Base-by-base conservation (phyloP, 2,888 invertebrate genomes). In the Microchrysa polita region DNA sequence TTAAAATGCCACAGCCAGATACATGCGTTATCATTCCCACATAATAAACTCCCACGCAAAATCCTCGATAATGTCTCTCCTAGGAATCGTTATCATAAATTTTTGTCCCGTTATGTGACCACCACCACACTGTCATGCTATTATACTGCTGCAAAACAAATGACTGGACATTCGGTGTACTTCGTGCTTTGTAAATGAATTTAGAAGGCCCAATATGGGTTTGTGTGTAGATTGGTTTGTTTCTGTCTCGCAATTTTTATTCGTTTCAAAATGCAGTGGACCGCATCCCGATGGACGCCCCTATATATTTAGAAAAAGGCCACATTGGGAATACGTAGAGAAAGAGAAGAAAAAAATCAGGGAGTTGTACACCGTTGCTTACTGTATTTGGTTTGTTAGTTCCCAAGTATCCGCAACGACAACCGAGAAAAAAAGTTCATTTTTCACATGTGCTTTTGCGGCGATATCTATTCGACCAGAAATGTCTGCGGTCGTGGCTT, bases 401-500 rank as follows among this genome's bases (percentile, higher is more conserved):
- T n/a, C 16, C 2, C 16, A 23, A 63, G 42, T 18, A 2, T 9
- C 63, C 63, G 18, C 40, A 40, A 34, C 7, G 27, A n/a, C n/a
- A n/a, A n/a, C n/a, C n/a, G n/a, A 34, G 27, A 5, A 73, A 67
- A 74, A 74, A 73, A 59, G 71, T 55, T 48, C 34, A 61, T 23
- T 42, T 73, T 59, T 18, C 60, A 65, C 55, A 73, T 73, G 65
- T 71, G 67, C 76, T 75, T 34, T 76, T 77, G 78, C 74, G 78
- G 78, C 77, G 74, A 75, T 77, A 77, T 78, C 77, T 76, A 78
- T 78, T 78, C 76, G 76, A 78, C 78, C 78, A 76, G 76, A 78
- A 78, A 78, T 78, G 78, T 78, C 78, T 78, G 78, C 77, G 78
- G 78, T 77, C 78, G 77, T 78, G 77, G 78, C 76, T 78, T 78